A percentile compares a stretch with the other conserved stretches of the same genome.
phyloP scores from a whole-genome alignment of 2,888 invertebrate genomes.

The Tipula helvola region DNA sequence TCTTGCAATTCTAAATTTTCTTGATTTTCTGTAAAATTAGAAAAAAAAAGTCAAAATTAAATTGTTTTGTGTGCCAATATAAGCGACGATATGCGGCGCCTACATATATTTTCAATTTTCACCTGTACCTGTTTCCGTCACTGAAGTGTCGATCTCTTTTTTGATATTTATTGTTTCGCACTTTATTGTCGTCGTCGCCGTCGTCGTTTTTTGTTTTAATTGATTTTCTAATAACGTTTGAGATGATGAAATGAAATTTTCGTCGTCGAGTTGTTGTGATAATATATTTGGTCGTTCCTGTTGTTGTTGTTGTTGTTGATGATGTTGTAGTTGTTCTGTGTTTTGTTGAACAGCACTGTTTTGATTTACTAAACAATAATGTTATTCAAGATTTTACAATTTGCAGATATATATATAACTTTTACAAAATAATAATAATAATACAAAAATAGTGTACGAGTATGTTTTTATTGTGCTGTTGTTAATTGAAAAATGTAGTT shows the following conservation, averaged over 20 bases:
- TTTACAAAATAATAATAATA: not conserved
- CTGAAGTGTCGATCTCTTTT: constrained; percentile 6
- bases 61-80: not conserved
- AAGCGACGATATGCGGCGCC: no score
- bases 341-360: constrained; percentile 16
- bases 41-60: not conserved
- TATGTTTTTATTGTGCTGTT: not conserved
- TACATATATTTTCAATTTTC: not conserved
- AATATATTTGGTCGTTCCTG: not conserved
- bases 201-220: constrained; percentile 16
- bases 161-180: constrained; percentile 15
- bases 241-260: constrained; percentile 12
- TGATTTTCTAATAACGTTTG: constrained; percentile 16
- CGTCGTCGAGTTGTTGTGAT: not conserved
- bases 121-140: not conserved
- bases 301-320: not conserved
- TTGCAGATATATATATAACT: not conserved
- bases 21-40: constrained; percentile 11
- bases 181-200: constrained; percentile 15
- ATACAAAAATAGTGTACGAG: not conserved
- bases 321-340: not conserved
- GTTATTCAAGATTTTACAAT: not conserved
- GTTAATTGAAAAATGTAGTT: not conserved
- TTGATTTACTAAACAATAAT: constrained; percentile 13
- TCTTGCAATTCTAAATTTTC: constrained; percentile 20